phyloP scores from a whole-genome alignment of 2,797 vertebrate genomes.

The Adrianichthys oophorus region DNA sequence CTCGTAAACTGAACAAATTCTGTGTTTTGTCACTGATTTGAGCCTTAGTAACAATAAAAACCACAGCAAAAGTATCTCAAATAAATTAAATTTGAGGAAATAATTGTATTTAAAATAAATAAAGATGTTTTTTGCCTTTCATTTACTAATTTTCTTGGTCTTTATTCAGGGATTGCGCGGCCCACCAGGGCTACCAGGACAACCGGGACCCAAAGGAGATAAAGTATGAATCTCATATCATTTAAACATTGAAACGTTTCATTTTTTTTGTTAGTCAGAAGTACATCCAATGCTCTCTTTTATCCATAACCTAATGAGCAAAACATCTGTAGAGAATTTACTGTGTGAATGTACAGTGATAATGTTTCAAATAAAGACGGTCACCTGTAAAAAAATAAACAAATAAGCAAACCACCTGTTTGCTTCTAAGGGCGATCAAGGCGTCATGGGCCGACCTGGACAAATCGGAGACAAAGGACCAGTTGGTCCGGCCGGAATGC shows the following conservation, averaged over 20 bases:
- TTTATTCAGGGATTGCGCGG: slow-evolving; percentile 66
- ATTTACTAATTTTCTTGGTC: not conserved
- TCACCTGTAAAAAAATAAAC: slow-evolving; percentile 1
- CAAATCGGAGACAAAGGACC: slow-evolving; percentile 72
- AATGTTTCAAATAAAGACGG: not conserved
- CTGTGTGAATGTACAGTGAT: not conserved
- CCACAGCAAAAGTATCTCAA: too few relatives aligned
- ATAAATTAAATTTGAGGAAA: too few relatives aligned
- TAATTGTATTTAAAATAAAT: too few relatives aligned
- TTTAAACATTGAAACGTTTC: not conserved
- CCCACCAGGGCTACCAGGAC: slow-evolving; percentile 66
- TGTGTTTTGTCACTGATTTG: too few relatives aligned
- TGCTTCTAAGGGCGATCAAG: slow-evolving; percentile 72
- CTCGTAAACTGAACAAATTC: too few relatives aligned
- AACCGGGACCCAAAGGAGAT: slow-evolving; percentile 75
- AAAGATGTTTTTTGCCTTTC: too few relatives aligned
- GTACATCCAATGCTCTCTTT: not conserved
- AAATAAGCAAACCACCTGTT: not conserved
- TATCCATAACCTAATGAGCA: not conserved
- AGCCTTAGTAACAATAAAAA: too few relatives aligned
- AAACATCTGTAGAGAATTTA: too few relatives aligned
- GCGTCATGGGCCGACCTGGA: slow-evolving; percentile 75
- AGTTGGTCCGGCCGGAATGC: slow-evolving; percentile 74
- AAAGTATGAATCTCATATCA: slow-evolving; percentile 63
- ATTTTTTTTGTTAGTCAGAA: not conserved